Conservation (phyloP, 2,888 invertebrate genomes). For the Erannis defoliaria region DNA sequence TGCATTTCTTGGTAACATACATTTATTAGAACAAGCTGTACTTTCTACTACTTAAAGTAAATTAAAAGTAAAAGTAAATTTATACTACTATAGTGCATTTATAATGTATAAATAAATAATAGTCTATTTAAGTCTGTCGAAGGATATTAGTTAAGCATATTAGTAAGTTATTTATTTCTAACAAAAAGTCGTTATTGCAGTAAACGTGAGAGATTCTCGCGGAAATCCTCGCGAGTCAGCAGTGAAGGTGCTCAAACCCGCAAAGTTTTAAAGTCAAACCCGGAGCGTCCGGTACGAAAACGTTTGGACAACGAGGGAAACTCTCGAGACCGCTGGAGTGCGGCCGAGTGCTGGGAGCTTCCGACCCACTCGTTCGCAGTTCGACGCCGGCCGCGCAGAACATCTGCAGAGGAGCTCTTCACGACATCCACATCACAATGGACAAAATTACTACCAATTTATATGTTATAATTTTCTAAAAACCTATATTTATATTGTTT, state of each 20-base stretch:
- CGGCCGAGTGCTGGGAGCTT: constrained; percentile 1
- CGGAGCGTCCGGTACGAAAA: neutral
- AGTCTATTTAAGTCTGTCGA: too few species aligned
- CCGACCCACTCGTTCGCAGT: neutral
- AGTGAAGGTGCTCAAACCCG: neutral
- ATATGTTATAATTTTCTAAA: too few species aligned
- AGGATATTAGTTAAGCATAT: too few species aligned
- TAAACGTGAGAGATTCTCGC: neutral
- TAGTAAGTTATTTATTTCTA: too few species aligned
- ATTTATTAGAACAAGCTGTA: too few species aligned
- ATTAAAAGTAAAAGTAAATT: too few species aligned
- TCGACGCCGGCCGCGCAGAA: neutral
- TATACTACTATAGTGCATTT: too few species aligned
- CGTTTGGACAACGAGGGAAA: neutral
- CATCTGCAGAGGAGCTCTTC: neutral
- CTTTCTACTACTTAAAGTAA: too few species aligned
- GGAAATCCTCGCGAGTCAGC: neutral
- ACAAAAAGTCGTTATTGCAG: neutral
- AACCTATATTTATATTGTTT: too few species aligned
- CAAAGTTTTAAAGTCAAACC: neutral
- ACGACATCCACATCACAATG: neutral
- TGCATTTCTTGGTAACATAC: too few species aligned
- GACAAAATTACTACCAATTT: too few species aligned
- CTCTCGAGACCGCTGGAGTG: neutral
- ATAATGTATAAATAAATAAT: too few species aligned